phyloP scores from a whole-genome alignment of 1,140 invertebrate species.

The Drosophila kepulauana region DNA sequence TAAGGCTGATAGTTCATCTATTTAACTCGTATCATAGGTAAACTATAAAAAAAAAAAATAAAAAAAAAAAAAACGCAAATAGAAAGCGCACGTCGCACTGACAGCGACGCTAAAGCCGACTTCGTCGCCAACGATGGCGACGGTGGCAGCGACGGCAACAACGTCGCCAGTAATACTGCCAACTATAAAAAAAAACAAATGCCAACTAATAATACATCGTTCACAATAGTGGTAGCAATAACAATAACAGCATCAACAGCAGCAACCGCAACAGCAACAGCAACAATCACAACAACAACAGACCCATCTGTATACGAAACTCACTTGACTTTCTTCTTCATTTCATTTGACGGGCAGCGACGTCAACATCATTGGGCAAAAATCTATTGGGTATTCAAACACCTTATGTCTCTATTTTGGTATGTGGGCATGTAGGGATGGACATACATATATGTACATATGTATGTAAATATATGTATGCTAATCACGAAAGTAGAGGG shows the following conservation, averaged over 20 bases:
- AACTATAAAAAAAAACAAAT: conserved; percentile 44
- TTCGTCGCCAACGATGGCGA: conserved; percentile 2
- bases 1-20: conserved; percentile 23
- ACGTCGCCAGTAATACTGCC: conserved; percentile 37
- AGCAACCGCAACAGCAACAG: conserved; percentile 46
- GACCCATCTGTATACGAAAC: conserved; percentile 64
- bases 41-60: conserved; percentile 64
- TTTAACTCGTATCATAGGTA: conserved; percentile 73
- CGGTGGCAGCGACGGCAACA: conserved; percentile 8
- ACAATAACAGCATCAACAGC: conserved; percentile 53
- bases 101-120: conserved; percentile 15
- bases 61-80: conserved; percentile 70
- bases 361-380: conserved; percentile 45
- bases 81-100: conserved; percentile 76
- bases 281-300: conserved; percentile 41
- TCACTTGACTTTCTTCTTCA: conserved; percentile 81
- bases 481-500: conserved; percentile 50
- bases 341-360: conserved; percentile 62
- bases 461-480: conserved; percentile 20
- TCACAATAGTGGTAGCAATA: conserved; percentile 23
- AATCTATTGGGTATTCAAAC: conserved; percentile 39
- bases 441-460: conserved; percentile 1
- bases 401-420: not conserved
- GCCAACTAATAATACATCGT: conserved; percentile 72
- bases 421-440: not conserved